Percentiles rank a stretch among this genome's conserved stretches.
phyloP scores from a whole-genome alignment of 1,140 invertebrate genomes.

The Drosophila neocordata region DNA sequence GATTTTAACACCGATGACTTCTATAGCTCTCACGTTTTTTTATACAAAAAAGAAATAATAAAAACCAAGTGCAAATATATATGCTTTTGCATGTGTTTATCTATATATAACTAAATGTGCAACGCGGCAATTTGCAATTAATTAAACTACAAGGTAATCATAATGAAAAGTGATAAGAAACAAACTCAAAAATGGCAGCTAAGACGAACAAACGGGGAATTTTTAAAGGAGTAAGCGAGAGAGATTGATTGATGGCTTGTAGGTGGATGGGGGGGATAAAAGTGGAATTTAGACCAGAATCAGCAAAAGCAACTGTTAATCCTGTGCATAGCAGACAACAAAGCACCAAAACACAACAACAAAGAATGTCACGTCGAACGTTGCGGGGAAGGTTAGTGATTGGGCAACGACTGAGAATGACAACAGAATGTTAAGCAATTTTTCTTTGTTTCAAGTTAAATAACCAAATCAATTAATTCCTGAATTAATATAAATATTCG shows the following conservation, averaged over 20 bases:
- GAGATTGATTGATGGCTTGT: background rate
- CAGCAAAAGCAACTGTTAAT: conserved; percentile 5
- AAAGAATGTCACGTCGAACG: background rate
- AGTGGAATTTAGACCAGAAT: background rate
- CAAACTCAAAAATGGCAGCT: background rate
- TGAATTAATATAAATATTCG: background rate
- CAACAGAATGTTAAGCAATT: background rate
- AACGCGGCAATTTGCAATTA: conserved; percentile 38
- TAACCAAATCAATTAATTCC: conserved; percentile 4
- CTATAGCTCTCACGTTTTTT: conserved; percentile 2
- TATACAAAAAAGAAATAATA: background rate
- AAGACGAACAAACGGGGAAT: conserved; percentile 18
- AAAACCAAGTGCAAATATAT: background rate
- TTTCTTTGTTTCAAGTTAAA: conserved; percentile 3
- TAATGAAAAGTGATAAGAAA: conserved; percentile 33
- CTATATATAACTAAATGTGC: conserved; percentile 31
- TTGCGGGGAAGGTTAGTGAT: background rate
- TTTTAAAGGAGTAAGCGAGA: conserved; percentile 2
- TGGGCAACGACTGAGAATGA: conserved; percentile 1
- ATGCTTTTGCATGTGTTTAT: background rate
- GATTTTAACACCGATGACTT: background rate
- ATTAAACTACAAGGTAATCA: conserved; percentile 52
- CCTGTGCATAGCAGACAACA: background rate
- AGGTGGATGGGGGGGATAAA: background rate
- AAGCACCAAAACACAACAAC: conserved; percentile 1